A percentile compares a stretch with the other conserved stretches of the same genome.
phyloP scores from a whole-genome alignment of 2,888 invertebrate genomes.

The Crossocerus cetratus region DNA sequence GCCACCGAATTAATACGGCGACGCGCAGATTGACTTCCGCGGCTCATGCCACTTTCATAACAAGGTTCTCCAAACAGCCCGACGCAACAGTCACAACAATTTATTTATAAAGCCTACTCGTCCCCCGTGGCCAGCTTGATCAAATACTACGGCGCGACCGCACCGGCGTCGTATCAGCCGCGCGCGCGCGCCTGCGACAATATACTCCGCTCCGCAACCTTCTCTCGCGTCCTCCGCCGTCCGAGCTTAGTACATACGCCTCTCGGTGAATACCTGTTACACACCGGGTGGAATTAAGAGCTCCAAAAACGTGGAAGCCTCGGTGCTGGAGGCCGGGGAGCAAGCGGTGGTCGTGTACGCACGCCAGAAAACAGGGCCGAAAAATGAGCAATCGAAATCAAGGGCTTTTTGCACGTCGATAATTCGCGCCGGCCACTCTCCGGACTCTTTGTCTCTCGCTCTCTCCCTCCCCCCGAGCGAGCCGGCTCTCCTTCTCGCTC shows the following conservation, averaged over 20 bases:
- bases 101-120: too few species aligned
- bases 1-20: constrained; percentile 58
- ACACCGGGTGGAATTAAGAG: not conserved
- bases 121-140: too few species aligned
- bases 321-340: constrained; percentile 3
- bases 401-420: constrained; percentile 46
- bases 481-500: too few species aligned
- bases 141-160: too few species aligned
- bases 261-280: not conserved
- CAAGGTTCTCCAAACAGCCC: constrained; percentile 3
- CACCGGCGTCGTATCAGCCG: too few species aligned
- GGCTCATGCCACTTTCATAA: constrained; percentile 35
- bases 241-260: too few species aligned
- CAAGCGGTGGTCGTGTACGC: constrained; percentile 17
- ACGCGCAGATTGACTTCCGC: constrained; percentile 50
- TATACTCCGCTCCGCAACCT: too few species aligned
- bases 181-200: too few species aligned
- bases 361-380: constrained; percentile 36
- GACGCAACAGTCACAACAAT: too few species aligned
- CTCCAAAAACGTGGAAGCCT: not conserved
- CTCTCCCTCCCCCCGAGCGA: too few species aligned
- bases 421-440: constrained; percentile 35
- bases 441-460: constrained; percentile 3
- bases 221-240: too few species aligned
- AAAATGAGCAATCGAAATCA: constrained; percentile 45